Percentiles rank a stretch among this genome's conserved stretches.
Conservation (phyloP, 2,888 invertebrate genomes). For the Carcina quercana region DNA sequence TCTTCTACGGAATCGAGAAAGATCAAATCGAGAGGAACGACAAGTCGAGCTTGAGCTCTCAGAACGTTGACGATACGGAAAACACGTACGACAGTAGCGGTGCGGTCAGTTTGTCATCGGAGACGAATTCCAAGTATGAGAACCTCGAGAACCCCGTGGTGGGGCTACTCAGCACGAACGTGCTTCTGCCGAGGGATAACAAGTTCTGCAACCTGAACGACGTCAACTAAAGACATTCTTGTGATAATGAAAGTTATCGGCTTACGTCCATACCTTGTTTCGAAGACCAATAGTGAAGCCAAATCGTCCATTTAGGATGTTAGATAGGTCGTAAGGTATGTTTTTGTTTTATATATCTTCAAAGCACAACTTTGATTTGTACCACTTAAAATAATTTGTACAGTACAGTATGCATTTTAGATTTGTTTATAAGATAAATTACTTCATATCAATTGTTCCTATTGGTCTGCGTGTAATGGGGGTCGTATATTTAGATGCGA, state of each 20-base stretch:
- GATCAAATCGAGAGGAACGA: constrained; percentile 43
- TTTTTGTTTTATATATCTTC: constrained; percentile 10
- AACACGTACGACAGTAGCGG: constrained; percentile 64
- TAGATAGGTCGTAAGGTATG: constrained; percentile 19
- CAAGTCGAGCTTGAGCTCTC: constrained; percentile 57
- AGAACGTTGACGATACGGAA: constrained; percentile 60
- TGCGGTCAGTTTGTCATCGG: constrained; percentile 62
- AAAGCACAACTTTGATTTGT: constrained; percentile 13
- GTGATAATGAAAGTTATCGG: constrained; percentile 17
- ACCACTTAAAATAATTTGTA: constrained; percentile 13
- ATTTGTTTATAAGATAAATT: constrained; percentile 8
- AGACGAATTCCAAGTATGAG: constrained; percentile 64
- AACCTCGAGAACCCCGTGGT: constrained; percentile 68
- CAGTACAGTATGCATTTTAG: constrained; percentile 20
- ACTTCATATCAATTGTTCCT: constrained; percentile 33
- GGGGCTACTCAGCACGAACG: constrained; percentile 53
- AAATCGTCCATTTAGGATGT: constrained; percentile 31
- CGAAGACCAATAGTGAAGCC: constrained; percentile 48
- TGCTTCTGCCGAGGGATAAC: constrained; percentile 43
- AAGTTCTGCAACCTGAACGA: constrained; percentile 57
- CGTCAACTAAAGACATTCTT: constrained; percentile 28
- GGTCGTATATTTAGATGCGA: constrained; percentile 10
- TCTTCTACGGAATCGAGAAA: constrained; percentile 44
- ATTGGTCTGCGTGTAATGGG: constrained; percentile 39
- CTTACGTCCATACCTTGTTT: constrained; percentile 33